A percentile compares a stretch with the other conserved stretches of the same genome.
phyloP scores from a whole-genome alignment of 2,113 vertebrate genomes.

The Rhinoptilus africanus region DNA sequence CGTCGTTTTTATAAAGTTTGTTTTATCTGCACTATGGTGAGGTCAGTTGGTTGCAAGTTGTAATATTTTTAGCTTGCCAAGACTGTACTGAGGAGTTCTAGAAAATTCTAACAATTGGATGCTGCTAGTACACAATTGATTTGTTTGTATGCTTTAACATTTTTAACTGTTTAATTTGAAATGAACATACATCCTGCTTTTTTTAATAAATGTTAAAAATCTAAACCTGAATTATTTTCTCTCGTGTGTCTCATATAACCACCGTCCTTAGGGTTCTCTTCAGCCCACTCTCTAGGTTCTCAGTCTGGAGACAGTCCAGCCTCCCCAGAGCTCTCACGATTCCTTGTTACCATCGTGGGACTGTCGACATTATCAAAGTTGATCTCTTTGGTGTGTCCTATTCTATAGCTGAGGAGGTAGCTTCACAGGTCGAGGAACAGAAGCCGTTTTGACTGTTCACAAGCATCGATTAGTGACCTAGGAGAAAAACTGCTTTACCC shows the following conservation, averaged over 20 bases:
- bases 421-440: not conserved
- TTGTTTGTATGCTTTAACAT: constrained; percentile 93
- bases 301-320: not conserved
- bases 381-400: not conserved
- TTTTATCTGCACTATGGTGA: constrained; percentile 83
- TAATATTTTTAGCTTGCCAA: constrained; percentile 79
- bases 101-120: constrained; percentile 88
- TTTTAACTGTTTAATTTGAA: constrained; percentile 87
- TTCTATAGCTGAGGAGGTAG: not conserved
- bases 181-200: constrained; percentile 87
- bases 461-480: not conserved
- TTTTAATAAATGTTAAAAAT: constrained; percentile 90
- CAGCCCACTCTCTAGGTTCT: not conserved
- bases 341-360: not conserved
- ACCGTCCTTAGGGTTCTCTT: not conserved
- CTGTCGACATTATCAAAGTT: not conserved
- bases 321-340: not conserved
- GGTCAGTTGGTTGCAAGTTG: constrained; percentile 82
- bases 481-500: not conserved
- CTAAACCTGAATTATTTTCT: constrained; percentile 15
- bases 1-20: constrained; percentile 90
- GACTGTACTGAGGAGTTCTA: constrained; percentile 76
- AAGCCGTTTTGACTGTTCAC: not conserved
- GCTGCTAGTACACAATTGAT: constrained; percentile 89
- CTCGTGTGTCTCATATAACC: not conserved